These are phyloP conservation scores for Himalopsyche tibetana DNA, from an alignment of 2,888 invertebrate genomes.

Conservation along the genomic window DNA sequence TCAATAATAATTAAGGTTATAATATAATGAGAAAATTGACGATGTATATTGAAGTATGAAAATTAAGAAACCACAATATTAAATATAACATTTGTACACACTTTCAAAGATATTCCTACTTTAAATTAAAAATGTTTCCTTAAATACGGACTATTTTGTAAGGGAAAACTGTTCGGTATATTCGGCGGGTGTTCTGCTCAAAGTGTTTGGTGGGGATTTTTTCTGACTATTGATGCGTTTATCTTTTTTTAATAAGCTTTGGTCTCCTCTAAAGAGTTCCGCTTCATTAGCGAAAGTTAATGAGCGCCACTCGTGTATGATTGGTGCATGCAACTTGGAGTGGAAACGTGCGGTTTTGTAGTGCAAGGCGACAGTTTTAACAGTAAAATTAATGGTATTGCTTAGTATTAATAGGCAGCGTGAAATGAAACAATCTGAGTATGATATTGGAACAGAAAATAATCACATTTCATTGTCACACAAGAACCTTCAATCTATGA, in stretches of 20 bases:
- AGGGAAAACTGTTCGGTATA: conserved; percentile 9
- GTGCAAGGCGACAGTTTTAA: too few relatives aligned
- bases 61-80: too few relatives aligned
- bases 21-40: too few relatives aligned
- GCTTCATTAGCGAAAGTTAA: conserved; percentile 77
- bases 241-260: conserved; percentile 52
- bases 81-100: background rate
- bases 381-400: too few relatives aligned
- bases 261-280: conserved; percentile 70
- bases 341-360: background rate
- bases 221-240: background rate
- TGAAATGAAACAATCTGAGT: too few relatives aligned
- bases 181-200: background rate
- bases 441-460: too few relatives aligned
- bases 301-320: conserved; percentile 73
- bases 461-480: too few relatives aligned
- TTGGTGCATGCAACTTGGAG: conserved; percentile 36
- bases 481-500: too few relatives aligned
- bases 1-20: too few relatives aligned
- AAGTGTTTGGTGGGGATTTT: background rate
- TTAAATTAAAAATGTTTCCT: conserved; percentile 35
- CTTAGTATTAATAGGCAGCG: too few relatives aligned
- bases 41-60: too few relatives aligned
- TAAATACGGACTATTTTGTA: conserved; percentile 49
- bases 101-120: background rate